Conservation (phyloP, 30 jellyfish, hydroid and myxozoan genomes). For the Nemopilema nomurai region DNA sequence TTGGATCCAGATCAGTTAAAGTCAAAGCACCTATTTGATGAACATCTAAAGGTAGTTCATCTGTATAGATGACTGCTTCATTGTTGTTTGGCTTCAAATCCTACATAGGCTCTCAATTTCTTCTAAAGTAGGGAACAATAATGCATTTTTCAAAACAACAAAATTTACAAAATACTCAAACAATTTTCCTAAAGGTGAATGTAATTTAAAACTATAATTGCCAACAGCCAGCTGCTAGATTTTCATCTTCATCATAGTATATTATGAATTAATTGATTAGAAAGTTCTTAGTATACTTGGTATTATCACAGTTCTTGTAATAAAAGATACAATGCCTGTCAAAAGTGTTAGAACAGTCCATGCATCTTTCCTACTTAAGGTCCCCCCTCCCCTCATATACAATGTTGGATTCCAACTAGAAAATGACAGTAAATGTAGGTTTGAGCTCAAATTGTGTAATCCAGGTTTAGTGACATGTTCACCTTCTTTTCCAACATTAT, state of each 20-base stretch:
- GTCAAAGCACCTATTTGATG: not conserved
- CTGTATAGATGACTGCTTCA: not conserved
- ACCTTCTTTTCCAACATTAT: not conserved
- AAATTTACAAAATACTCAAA: not conserved
- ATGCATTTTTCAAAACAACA: not conserved
- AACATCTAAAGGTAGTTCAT: not conserved
- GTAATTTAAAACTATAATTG: not conserved
- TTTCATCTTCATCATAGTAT: not conserved
- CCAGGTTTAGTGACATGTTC: not conserved
- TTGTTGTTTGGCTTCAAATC: not conserved
- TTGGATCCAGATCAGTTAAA: not conserved
- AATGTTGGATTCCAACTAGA: not conserved
- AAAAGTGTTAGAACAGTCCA: not conserved
- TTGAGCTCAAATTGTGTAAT: not conserved
- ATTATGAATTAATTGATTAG: not conserved
- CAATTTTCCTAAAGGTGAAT: no score
- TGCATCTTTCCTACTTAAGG: not conserved
- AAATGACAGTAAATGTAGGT: not conserved
- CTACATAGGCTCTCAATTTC: not conserved
- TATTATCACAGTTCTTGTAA: not conserved
- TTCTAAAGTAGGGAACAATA: not conserved
- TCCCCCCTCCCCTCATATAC: not conserved
- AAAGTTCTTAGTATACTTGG: not conserved
- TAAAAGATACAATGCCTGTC: not conserved
- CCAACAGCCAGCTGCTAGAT: not conserved